Percentiles rank a stretch among this genome's conserved stretches.
Conservation (phyloP, 2,113 vertebrate species). For the Amphiprion ocellaris region DNA sequence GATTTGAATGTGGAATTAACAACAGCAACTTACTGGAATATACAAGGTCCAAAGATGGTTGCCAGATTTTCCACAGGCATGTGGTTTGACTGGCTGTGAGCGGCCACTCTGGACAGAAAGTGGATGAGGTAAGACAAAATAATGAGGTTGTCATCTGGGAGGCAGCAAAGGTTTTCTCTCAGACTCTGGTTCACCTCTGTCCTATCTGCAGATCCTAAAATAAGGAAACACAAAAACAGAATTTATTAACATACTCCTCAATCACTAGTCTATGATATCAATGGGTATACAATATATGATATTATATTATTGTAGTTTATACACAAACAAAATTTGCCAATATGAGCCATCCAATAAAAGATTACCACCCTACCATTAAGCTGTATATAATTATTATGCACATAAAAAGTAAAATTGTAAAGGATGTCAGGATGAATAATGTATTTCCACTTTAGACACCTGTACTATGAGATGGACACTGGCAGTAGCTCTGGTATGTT, state of each 20-base stretch:
- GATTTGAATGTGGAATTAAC: slow-evolving; percentile 28
- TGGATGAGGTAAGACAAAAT: slow-evolving; percentile 83
- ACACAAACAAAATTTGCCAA: too few relatives aligned
- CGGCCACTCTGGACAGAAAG: slow-evolving; percentile 84
- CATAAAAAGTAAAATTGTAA: too few relatives aligned
- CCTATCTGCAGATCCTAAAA: slow-evolving; percentile 68
- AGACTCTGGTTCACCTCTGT: slow-evolving; percentile 68
- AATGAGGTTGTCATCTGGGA: slow-evolving; percentile 77
- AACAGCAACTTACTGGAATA: slow-evolving; percentile 84
- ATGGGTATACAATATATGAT: too few relatives aligned
- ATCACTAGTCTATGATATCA: background rate
- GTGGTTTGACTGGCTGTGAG: slow-evolving; percentile 84
- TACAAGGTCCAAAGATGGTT: slow-evolving; percentile 86
- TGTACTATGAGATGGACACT: too few relatives aligned
- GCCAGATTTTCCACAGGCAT: slow-evolving; percentile 89
- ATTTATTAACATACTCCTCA: background rate
- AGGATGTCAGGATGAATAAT: too few relatives aligned
- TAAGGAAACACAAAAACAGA: slow-evolving; percentile 15
- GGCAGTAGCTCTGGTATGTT: too few relatives aligned
- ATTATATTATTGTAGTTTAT: too few relatives aligned
- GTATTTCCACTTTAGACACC: too few relatives aligned
- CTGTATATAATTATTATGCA: too few relatives aligned
- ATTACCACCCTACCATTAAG: too few relatives aligned
- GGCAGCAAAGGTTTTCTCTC: slow-evolving; percentile 70
- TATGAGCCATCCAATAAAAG: too few relatives aligned